Evolutionary conservation across 2,113 vertebrate genomes (phyloP), one percentile per base, ranked within the genome.

Genomic region (Anguilla rostrata): DNA sequence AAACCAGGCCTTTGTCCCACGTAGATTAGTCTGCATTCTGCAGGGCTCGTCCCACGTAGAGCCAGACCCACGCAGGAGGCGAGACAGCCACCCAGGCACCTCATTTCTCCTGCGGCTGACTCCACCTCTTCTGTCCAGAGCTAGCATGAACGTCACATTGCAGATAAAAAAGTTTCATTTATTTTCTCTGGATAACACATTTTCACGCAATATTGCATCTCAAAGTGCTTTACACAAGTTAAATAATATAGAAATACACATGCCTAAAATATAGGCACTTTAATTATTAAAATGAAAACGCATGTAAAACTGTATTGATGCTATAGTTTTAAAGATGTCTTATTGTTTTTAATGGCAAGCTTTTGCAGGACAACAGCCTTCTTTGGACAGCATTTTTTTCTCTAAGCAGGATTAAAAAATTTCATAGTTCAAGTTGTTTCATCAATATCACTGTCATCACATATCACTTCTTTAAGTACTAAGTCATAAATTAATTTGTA

Each of bases 1-100:
- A 85, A 29, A 66, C 83, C 79, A 41, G 46, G 91, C 91, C 91
- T 93, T 95, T 95, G 94, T 95, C 92, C 91, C 71, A 87, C 87
- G 90, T 90, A 90, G 90, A 92, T 94, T 90, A 90, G 84, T 94
- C 71, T 85, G 75, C 81, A 88, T 94, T 93, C 93, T 49, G 88
- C 90, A 86, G 92, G 92, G 71, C 71, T 34, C n/a, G n/a, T 75
- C 71, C 71, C 71, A 75, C 71, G 71, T n/a, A 75, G 71, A 26
- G 71, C 71, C 71, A 75, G 71, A 11, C 71, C 71, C 71, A 29
- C 71, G 11, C 71, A n/a, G 71, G 71, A 34, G 71, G 26, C 71
- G n/a, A 75, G 71, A 75, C 71, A 75, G 71, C 71, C 71, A 75
- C 71, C 71, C 71, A n/a, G 71, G 71, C 26, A 75, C 71, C 12